These are phyloP conservation scores for Drosophila pruinosa DNA, from an alignment of 1,140 invertebrate species.

Conservation along the genomic window DNA sequence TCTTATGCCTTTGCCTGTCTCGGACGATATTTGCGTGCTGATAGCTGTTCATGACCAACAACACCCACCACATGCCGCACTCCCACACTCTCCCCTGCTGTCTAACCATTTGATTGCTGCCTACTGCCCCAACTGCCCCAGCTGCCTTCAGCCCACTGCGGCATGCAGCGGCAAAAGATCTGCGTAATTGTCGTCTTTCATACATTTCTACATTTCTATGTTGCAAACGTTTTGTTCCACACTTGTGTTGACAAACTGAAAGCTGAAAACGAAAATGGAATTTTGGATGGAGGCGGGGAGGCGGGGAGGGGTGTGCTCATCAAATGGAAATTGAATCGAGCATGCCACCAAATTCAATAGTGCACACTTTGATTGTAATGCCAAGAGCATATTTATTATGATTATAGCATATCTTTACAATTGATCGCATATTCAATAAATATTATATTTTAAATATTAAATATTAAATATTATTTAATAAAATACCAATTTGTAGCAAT, in stretches of 20 bases:
- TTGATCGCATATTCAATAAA: too few species aligned
- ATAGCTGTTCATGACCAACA: constrained; percentile 22
- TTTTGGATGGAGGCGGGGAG: too few species aligned
- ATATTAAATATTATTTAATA: too few species aligned
- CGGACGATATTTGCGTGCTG: constrained; percentile 37
- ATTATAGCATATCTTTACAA: background rate
- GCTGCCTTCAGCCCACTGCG: background rate
- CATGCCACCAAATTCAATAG: constrained; percentile 16
- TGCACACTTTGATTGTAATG: constrained; percentile 10
- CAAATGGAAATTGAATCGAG: constrained; percentile 3
- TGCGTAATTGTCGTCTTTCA: constrained; percentile 58
- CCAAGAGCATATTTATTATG: constrained; percentile 7
- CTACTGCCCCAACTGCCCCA: background rate
- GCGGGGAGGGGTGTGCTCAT: background rate
- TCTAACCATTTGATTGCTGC: background rate
- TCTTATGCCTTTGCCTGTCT: constrained; percentile 22
- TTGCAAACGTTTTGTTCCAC: constrained; percentile 37
- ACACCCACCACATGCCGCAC: constrained; percentile 4
- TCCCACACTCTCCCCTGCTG: background rate
- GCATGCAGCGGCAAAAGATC: constrained; percentile 59
- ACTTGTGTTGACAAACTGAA: constrained; percentile 11
- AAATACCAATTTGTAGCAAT: too few species aligned
- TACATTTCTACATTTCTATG: constrained; percentile 22
- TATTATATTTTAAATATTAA: too few species aligned
- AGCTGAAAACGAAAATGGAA: background rate